These are phyloP conservation scores for Sanderia malayensis DNA, from an alignment of 30 jellyfish, hydroid and myxozoan species.

Conservation along the genomic window DNA sequence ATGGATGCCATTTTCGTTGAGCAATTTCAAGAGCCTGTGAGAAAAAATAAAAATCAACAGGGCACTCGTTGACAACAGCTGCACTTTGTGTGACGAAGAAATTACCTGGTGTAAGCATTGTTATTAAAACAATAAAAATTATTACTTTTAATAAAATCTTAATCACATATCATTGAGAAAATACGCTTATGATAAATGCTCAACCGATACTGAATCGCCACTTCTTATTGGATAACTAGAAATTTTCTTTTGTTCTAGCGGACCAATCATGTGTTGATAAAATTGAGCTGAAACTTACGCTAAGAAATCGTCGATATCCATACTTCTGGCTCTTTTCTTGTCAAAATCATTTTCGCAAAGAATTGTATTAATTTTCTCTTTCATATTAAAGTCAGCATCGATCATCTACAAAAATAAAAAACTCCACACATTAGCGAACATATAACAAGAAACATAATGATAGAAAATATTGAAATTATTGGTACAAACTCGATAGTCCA, in stretches of 20 bases:
- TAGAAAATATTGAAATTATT: neutral
- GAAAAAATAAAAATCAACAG: neutral
- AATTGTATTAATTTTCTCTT: constrained; percentile 54
- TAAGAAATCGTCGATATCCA: constrained; percentile 89
- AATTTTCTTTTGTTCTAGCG: no score
- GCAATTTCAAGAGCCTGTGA: constrained; percentile 58
- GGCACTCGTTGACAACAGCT: no score
- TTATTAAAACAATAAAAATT: neutral
- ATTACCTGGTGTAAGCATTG: neutral
- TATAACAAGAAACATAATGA: no score
- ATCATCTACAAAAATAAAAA: constrained; percentile 36
- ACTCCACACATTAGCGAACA: no score
- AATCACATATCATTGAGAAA: no score
- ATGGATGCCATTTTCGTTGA: constrained; percentile 86
- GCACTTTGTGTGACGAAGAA: no score
- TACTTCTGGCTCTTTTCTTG: constrained; percentile 91
- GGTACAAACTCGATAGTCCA: no score
- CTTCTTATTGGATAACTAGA: no score
- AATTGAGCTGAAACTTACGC: constrained; percentile 63
- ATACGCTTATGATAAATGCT: no score
- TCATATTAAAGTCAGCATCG: constrained; percentile 70
- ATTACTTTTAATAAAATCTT: neutral
- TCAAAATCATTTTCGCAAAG: constrained; percentile 56
- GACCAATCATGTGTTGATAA: no score
- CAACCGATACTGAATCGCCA: no score